Evolutionary conservation across 1,140 invertebrate species (phyloP).

Genomic region (Rhagoletis zephyria): DNA sequence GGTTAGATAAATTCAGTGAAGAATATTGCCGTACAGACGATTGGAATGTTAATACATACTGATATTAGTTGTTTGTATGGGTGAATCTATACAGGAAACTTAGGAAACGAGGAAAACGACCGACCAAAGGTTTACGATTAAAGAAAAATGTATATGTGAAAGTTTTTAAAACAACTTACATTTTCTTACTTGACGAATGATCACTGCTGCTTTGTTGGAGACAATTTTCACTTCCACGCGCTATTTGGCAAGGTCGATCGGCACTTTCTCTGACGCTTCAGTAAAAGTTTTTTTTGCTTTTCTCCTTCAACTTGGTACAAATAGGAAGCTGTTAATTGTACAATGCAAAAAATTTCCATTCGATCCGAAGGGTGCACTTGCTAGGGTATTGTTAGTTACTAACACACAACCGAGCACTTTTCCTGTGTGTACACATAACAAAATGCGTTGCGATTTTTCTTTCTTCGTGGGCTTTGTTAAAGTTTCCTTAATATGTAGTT

Average conservation of each 20-base stretch:
- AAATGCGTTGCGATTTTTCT: slow-evolving; percentile 37
- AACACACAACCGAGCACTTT: slow-evolving; percentile 15
- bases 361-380: neutral
- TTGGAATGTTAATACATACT: no score
- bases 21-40: no score
- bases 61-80: no score
- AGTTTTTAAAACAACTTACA: slow-evolving; percentile 9
- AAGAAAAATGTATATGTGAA: neutral
- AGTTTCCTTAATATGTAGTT: neutral
- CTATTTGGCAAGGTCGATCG: slow-evolving; percentile 11
- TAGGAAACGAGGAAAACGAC: no score
- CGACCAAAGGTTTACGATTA: no score
- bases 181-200: neutral
- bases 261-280: neutral
- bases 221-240: neutral
- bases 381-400: slow-evolving; percentile 18
- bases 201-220: neutral
- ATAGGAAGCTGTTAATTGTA: neutral
- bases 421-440: slow-evolving; percentile 27
- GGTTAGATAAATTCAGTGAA: no score
- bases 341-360: neutral
- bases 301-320: neutral
- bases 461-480: neutral
- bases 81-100: no score
- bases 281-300: neutral